phyloP scores from a whole-genome alignment of 2,797 vertebrate genomes.

The Steatocranus sp. region DNA sequence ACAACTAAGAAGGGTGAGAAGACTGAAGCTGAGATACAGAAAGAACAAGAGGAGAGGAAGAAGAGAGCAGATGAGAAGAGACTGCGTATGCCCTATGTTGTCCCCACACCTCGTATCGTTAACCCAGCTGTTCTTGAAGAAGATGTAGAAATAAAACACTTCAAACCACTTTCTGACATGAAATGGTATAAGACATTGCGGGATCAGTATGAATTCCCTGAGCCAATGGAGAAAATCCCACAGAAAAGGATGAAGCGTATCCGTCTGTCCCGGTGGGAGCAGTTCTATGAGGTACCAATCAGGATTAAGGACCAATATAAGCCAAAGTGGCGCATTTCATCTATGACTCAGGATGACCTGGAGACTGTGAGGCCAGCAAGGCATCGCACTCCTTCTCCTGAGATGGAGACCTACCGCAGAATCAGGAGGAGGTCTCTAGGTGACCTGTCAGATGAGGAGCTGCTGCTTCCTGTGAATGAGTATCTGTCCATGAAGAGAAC shows the following conservation, averaged over 20 bases:
- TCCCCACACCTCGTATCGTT: constrained; percentile 84
- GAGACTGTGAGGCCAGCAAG: constrained; percentile 96
- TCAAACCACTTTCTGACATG: constrained; percentile 96
- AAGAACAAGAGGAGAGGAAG: constrained; percentile 85
- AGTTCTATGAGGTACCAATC: constrained; percentile 95
- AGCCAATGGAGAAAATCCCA: constrained; percentile 87
- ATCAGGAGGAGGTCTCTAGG: constrained; percentile 90
- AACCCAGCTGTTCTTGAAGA: constrained; percentile 82
- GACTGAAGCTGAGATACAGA: constrained; percentile 86
- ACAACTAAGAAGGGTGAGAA: constrained; percentile 87
- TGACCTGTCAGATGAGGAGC: constrained; percentile 93
- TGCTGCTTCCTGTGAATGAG: constrained; percentile 90
- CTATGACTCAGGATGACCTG: constrained; percentile 90
- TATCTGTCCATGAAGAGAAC: constrained; percentile 95
- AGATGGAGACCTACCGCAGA: constrained; percentile 84
- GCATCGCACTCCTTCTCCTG: constrained; percentile 84
- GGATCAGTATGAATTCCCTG: constrained; percentile 97
- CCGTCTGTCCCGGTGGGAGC: constrained; percentile 96
- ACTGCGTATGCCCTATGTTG: constrained; percentile 92
- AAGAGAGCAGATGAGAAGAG: constrained; percentile 85
- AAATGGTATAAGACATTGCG: constrained; percentile 98
- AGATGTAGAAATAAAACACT: constrained; percentile 92
- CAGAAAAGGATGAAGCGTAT: constrained; percentile 96
- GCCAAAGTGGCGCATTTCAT: constrained; percentile 88
- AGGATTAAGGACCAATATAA: constrained; percentile 96